These are phyloP conservation scores for Chelon auratus DNA, from an alignment of 2,797 vertebrate genomes.

Conservation along the genomic window DNA sequence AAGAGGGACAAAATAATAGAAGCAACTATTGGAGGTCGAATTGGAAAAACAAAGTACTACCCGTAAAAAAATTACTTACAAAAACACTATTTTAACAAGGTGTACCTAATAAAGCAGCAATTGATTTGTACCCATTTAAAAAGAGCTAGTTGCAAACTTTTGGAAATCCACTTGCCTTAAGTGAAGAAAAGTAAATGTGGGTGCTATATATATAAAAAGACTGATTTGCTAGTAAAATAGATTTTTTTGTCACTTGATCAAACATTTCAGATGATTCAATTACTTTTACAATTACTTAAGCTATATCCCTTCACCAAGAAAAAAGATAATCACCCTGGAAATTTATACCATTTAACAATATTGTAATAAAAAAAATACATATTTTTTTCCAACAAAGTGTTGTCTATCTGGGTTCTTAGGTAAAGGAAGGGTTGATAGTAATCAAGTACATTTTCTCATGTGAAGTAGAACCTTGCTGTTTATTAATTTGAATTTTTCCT, in stretches of 20 bases:
- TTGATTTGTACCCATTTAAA: neutral
- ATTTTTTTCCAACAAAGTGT: too few species aligned
- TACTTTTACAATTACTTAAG: constrained; percentile 1
- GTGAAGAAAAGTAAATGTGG: constrained; percentile 1
- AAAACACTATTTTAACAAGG: neutral
- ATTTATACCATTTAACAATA: neutral
- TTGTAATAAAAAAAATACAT: too few species aligned
- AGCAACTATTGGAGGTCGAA: neutral
- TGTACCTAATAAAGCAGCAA: neutral
- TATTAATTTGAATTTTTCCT: neutral
- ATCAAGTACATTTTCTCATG: neutral
- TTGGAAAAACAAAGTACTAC: neutral
- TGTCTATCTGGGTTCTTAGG: neutral
- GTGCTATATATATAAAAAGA: too few species aligned
- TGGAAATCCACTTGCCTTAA: neutral
- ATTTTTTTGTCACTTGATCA: constrained; percentile 30
- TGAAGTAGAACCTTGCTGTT: neutral
- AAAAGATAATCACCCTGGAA: neutral
- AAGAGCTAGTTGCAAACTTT: constrained; percentile 4
- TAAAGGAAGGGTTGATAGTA: neutral
- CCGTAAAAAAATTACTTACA: neutral
- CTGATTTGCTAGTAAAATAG: too few species aligned
- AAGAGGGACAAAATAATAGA: neutral
- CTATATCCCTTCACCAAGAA: neutral
- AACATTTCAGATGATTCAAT: constrained; percentile 25